A percentile compares a stretch with the other conserved stretches of the same genome.
These are phyloP conservation scores for Suncus etruscus DNA, from an alignment of 2,113 vertebrate genomes.

Conservation along the genomic window DNA sequence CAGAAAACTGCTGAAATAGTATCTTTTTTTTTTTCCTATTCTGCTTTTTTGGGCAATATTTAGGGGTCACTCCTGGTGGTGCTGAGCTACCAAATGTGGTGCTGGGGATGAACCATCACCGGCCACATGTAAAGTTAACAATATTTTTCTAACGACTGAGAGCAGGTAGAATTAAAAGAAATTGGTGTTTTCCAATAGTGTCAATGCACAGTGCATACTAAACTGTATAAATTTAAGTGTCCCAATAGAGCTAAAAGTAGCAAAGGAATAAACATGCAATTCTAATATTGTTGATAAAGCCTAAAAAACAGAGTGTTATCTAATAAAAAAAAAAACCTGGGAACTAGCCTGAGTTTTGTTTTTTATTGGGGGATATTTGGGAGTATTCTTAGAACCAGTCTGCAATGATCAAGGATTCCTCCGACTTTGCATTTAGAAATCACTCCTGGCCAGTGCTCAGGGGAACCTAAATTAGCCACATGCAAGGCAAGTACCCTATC, in stretches of 20 bases:
- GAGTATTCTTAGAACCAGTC: too few species aligned
- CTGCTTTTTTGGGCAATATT: too few species aligned
- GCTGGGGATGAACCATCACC: too few species aligned
- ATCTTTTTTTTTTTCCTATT: background rate
- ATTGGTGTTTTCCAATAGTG: conserved; percentile 34
- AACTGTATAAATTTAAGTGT: conserved; percentile 28
- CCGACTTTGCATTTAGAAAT: too few species aligned
- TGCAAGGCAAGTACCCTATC: too few species aligned
- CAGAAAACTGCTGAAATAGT: conserved; percentile 47
- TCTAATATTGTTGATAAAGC: conserved; percentile 24
- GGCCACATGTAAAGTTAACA: background rate
- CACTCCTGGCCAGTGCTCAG: too few species aligned
- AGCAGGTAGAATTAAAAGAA: conserved; percentile 30
- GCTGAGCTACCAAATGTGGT: too few species aligned
- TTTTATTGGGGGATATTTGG: too few species aligned
- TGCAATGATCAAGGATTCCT: too few species aligned
- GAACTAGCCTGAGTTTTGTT: conserved; percentile 15
- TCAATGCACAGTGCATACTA: conserved; percentile 25
- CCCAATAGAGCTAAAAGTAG: conserved; percentile 5
- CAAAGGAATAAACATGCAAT: background rate
- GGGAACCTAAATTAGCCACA: too few species aligned
- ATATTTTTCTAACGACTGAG: conserved; percentile 6
- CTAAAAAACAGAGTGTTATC: background rate
- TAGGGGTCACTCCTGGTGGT: too few species aligned
- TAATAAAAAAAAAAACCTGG: conserved; percentile 28